Evolutionary conservation across 2,888 invertebrate genomes (phyloP).

Genomic region (Scrobipalpa costella): DNA sequence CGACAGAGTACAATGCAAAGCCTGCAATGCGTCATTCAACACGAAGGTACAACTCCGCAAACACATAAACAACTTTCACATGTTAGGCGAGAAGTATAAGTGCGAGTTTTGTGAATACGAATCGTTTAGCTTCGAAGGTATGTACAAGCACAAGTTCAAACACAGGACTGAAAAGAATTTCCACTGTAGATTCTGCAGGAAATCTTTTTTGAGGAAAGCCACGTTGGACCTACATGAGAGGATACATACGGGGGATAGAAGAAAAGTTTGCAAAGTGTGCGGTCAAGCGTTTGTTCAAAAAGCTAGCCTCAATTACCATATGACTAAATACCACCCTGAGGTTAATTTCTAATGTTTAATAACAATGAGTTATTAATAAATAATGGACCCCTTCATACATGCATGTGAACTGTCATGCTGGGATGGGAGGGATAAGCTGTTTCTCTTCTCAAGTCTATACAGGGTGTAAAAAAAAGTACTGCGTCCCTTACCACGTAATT

Average conservation of each 20-base stretch:
- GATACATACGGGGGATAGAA: constrained; percentile 67
- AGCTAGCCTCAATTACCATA: constrained; percentile 70
- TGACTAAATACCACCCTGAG: constrained; percentile 70
- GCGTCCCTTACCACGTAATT: too few relatives aligned
- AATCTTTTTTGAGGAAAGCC: constrained; percentile 64
- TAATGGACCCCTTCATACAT: too few relatives aligned
- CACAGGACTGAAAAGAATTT: constrained; percentile 67
- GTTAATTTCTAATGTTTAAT: constrained; percentile 51
- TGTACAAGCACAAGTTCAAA: constrained; percentile 66
- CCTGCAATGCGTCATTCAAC: constrained; percentile 62
- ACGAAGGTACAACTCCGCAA: constrained; percentile 53
- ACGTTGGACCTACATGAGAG: constrained; percentile 60
- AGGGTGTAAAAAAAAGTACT: too few relatives aligned
- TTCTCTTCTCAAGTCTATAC: too few relatives aligned
- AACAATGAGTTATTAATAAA: too few relatives aligned
- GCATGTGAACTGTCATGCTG: too few relatives aligned
- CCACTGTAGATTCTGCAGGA: constrained; percentile 68
- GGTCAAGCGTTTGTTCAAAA: constrained; percentile 73
- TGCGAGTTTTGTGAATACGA: constrained; percentile 65
- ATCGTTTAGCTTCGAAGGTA: constrained; percentile 52
- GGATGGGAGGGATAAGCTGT: too few relatives aligned
- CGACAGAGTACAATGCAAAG: constrained; percentile 62
- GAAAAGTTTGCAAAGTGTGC: constrained; percentile 62
- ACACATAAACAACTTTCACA: constrained; percentile 65
- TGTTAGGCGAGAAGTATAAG: constrained; percentile 61